phyloP scores from a whole-genome alignment of 2,888 invertebrate genomes.

The Dynastes grantii region DNA sequence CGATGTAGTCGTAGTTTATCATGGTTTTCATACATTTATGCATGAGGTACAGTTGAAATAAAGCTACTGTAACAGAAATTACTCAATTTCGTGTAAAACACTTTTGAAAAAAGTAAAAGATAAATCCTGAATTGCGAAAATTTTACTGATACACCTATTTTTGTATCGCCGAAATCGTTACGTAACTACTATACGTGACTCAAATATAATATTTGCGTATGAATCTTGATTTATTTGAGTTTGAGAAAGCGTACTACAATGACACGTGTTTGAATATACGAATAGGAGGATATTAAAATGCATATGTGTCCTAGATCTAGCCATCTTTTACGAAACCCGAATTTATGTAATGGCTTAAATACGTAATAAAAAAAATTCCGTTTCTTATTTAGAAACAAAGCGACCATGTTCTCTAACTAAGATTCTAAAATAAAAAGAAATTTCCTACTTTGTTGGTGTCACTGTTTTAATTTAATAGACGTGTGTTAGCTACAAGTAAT shows the following conservation, averaged over 20 bases:
- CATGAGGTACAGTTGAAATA: constrained; percentile 1
- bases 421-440: not conserved
- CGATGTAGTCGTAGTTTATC: not conserved
- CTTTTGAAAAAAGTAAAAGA: not conserved
- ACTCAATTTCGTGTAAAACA: not conserved
- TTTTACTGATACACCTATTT: not conserved
- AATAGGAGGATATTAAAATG: constrained; percentile 10
- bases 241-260: not conserved
- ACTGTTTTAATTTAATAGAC: too few relatives aligned
- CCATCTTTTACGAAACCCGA: constrained; percentile 19
- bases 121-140: not conserved
- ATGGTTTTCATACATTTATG: constrained; percentile 21
- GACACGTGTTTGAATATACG: not conserved
- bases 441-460: too few relatives aligned
- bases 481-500: too few relatives aligned
- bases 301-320: constrained; percentile 27
- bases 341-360: not conserved
- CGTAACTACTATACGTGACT: not conserved
- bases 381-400: not conserved
- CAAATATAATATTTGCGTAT: not conserved
- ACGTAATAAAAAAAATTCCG: not conserved
- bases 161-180: not conserved
- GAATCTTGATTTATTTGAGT: not conserved
- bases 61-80: constrained; percentile 1
- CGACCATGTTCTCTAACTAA: too few relatives aligned